Conservation (phyloP, 2,888 invertebrate genomes). For the Nephrotoma appendiculata region DNA sequence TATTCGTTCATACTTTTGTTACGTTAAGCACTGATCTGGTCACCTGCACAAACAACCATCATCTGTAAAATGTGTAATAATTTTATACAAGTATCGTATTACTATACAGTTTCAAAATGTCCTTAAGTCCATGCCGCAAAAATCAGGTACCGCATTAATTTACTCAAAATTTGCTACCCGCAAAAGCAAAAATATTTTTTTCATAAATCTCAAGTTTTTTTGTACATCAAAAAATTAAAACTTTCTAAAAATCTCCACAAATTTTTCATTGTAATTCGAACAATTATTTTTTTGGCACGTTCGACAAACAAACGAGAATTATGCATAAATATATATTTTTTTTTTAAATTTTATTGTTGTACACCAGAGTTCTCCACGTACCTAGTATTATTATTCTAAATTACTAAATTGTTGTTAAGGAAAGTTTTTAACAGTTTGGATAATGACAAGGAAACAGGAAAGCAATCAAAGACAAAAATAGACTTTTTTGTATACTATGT, state of each 20-base stretch:
- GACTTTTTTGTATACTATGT: neutral
- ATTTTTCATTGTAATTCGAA: neutral
- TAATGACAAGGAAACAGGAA: neutral
- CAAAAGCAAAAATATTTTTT: neutral
- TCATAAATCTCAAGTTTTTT: neutral
- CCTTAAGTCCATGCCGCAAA: neutral
- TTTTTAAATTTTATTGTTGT: neutral
- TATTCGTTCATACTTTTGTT: too few relatives aligned
- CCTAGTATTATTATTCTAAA: neutral
- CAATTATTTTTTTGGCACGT: neutral
- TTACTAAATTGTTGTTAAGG: neutral
- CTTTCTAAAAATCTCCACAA: neutral
- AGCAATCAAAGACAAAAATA: neutral
- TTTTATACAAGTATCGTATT: neutral
- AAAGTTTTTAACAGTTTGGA: neutral
- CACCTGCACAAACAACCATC: too few relatives aligned
- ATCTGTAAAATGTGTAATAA: too few relatives aligned
- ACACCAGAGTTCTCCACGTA: neutral
- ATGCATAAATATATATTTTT: neutral
- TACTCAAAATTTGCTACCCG: neutral
- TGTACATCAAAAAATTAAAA: neutral
- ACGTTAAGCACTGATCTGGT: too few relatives aligned
- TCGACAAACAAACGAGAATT: neutral
- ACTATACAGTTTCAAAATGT: neutral
- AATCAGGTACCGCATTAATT: neutral